These are phyloP conservation scores for Caenorhabditis briggsae DNA, from an alignment of 1,140 invertebrate species.

Conservation along the genomic window DNA sequence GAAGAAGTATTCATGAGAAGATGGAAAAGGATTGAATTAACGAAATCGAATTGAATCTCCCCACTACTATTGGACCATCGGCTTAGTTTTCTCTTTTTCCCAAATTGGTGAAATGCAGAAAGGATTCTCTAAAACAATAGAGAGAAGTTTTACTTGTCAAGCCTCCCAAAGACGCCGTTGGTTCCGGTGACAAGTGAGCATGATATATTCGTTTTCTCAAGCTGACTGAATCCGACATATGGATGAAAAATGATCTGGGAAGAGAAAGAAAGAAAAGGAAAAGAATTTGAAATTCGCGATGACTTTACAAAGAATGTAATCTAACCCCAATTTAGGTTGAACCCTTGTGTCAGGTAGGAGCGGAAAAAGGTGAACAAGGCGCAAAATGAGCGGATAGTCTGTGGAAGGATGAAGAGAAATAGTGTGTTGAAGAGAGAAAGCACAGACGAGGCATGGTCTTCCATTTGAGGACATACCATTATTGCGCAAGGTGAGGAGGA, in stretches of 20 bases:
- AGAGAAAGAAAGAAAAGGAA: neutral
- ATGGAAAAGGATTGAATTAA: slow-evolving; percentile 46
- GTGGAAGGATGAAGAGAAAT: neutral
- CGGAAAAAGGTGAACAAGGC: neutral
- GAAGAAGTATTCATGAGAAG: neutral
- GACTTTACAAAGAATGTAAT: slow-evolving; percentile 15
- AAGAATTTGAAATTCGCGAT: neutral
- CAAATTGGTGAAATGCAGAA: slow-evolving; percentile 17
- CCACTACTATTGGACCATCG: neutral
- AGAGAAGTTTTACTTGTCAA: slow-evolving; percentile 11
- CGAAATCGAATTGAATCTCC: slow-evolving; percentile 39
- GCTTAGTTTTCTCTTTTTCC: neutral
- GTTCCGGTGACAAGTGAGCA: slow-evolving; percentile 28
- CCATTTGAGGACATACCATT: slow-evolving; percentile 47
- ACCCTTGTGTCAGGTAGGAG: slow-evolving; percentile 45
- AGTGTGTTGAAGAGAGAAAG: neutral
- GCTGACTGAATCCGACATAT: slow-evolving; percentile 19
- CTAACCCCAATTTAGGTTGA: slow-evolving; percentile 14
- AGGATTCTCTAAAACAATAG: slow-evolving; percentile 21
- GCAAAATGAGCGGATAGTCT: slow-evolving; percentile 45
- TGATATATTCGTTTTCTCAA: slow-evolving; percentile 35
- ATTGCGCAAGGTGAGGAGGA: slow-evolving; percentile 29
- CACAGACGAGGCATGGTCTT: neutral
- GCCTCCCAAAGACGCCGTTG: no score
- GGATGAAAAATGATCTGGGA: slow-evolving; percentile 50